Conservation (phyloP, 2,888 invertebrate genomes). For the Orgyia antiqua region DNA sequence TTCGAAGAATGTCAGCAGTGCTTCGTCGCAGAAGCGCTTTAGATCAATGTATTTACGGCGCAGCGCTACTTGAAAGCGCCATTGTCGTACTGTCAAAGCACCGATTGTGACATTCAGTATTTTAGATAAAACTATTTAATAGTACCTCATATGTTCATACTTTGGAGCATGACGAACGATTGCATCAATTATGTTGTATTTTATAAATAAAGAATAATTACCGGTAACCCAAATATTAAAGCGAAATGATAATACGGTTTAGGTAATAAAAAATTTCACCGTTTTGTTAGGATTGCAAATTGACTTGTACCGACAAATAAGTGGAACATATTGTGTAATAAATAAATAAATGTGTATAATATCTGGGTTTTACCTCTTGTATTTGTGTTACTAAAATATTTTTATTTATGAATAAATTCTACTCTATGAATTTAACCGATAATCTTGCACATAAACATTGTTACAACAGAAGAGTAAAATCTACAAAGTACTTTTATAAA, state of each 20-base stretch:
- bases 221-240: constrained; percentile 12
- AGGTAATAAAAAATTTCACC: constrained; percentile 8
- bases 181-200: constrained; percentile 17
- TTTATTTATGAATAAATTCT: too few species aligned
- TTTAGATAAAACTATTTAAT: constrained; percentile 33
- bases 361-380: too few species aligned
- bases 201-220: too few species aligned
- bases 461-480: too few species aligned
- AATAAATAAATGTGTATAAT: too few species aligned
- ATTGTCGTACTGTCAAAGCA: constrained; percentile 24
- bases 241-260: constrained; percentile 10
- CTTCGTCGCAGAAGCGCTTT: constrained; percentile 1
- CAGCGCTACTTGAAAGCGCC: constrained; percentile 14
- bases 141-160: constrained; percentile 24
- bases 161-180: constrained; percentile 22
- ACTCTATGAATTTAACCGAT: too few species aligned
- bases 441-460: too few species aligned
- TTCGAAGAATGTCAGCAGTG: constrained; percentile 39
- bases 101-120: constrained; percentile 29
- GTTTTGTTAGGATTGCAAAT: constrained; percentile 6
- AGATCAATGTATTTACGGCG: too few species aligned
- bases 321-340: too few species aligned
- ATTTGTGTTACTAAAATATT: too few species aligned
- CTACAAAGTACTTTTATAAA: too few species aligned
- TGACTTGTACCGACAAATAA: background rate